These are phyloP conservation scores for Seriola rivoliana DNA, from an alignment of 2,113 vertebrate genomes.

Conservation along the genomic window DNA sequence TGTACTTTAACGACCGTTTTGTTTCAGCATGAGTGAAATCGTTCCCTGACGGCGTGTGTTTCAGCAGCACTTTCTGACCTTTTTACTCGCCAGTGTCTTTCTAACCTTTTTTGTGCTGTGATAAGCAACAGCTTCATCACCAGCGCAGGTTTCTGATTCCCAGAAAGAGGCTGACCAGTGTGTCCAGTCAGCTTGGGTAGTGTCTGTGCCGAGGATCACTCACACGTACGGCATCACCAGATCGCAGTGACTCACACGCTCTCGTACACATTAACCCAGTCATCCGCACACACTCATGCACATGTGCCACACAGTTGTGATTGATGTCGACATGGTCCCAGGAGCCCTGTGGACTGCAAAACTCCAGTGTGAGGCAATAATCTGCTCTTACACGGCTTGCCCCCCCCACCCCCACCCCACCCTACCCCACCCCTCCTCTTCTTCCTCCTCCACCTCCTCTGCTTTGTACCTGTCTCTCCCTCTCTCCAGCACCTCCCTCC, in stretches of 20 bases:
- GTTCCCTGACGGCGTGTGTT: slow-evolving; percentile 1
- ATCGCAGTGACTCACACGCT: slow-evolving; percentile 59
- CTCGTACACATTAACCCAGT: slow-evolving; percentile 66
- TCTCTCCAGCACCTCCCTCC: slow-evolving; percentile 71
- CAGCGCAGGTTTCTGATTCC: slow-evolving; percentile 49
- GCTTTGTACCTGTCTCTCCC: slow-evolving; percentile 74
- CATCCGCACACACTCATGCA: slow-evolving; percentile 32
- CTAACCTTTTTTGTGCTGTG: slow-evolving; percentile 40
- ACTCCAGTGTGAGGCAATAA: slow-evolving; percentile 57
- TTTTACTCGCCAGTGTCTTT: slow-evolving; percentile 25
- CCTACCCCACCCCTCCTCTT: slow-evolving; percentile 31
- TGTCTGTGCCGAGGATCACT: slow-evolving; percentile 48
- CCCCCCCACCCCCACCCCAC: slow-evolving; percentile 52
- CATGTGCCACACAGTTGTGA: slow-evolving; percentile 44
- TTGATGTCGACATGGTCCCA: slow-evolving; percentile 60
- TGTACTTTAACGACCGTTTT: slow-evolving; percentile 54
- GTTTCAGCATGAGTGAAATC: slow-evolving; percentile 54
- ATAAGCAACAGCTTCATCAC: slow-evolving; percentile 60
- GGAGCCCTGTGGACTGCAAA: slow-evolving; percentile 39
- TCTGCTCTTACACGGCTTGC: slow-evolving; percentile 55
- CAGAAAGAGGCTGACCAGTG: slow-evolving; percentile 59
- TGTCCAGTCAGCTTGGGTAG: slow-evolving; percentile 41
- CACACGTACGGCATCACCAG: slow-evolving; percentile 30
- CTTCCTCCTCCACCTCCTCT: slow-evolving; percentile 17
- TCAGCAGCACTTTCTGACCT: slow-evolving; percentile 32